Conservation (phyloP, 2,113 vertebrate genomes). For the Thamnaconus septentrionalis region DNA sequence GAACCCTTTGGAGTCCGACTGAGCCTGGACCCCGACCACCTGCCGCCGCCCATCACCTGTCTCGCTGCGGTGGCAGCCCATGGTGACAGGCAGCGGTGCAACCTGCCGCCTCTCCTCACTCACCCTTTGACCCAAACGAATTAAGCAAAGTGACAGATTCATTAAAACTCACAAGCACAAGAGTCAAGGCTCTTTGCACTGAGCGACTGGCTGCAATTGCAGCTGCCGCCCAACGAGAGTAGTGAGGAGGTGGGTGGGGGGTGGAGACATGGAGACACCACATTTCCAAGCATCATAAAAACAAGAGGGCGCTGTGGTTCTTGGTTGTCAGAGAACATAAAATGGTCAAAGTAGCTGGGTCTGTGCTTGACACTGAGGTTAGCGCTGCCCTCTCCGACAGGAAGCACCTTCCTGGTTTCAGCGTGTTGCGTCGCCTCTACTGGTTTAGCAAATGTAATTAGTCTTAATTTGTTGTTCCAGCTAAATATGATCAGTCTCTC, state of each 20-base stretch:
- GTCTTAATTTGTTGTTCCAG: neutral
- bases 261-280: slow-evolving; percentile 18
- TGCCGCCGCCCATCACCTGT: slow-evolving; percentile 41
- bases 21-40: slow-evolving; percentile 19
- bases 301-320: slow-evolving; percentile 32
- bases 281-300: slow-evolving; percentile 57
- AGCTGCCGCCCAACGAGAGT: slow-evolving; percentile 25
- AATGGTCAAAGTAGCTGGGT: slow-evolving; percentile 51
- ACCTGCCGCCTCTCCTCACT: slow-evolving; percentile 13
- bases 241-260: too few species aligned
- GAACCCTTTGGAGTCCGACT: slow-evolving; percentile 10
- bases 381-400: slow-evolving; percentile 57
- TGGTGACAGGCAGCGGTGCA: slow-evolving; percentile 23
- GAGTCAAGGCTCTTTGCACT: slow-evolving; percentile 20
- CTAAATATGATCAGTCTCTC: slow-evolving; percentile 40
- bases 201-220: neutral
- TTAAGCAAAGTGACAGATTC: slow-evolving; percentile 49
- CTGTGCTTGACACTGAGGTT: slow-evolving; percentile 16
- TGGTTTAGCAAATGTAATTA: slow-evolving; percentile 57
- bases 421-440: slow-evolving; percentile 34
- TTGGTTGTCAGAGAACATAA: slow-evolving; percentile 22
- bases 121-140: slow-evolving; percentile 16
- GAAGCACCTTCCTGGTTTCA: slow-evolving; percentile 60
- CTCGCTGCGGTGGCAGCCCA: slow-evolving; percentile 16
- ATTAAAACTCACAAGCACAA: slow-evolving; percentile 50